Evolutionary conservation across 2,888 invertebrate genomes (phyloP), one percentile per base, ranked within the genome.

Genomic region (Trissolcus brochymenae): DNA sequence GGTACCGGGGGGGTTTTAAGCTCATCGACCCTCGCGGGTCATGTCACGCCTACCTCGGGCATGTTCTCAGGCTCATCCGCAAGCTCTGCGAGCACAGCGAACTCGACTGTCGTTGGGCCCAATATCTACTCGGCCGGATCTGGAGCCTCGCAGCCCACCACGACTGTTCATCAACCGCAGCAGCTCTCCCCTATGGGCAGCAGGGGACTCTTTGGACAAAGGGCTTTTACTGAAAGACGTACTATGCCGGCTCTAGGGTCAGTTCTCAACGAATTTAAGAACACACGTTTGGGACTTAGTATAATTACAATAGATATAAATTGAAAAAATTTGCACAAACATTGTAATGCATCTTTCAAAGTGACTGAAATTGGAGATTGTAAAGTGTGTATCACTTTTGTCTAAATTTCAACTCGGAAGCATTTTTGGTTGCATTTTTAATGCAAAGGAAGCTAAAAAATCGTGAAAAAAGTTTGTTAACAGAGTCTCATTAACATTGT

Each of bases 141-240:
- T 21, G 90, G 90, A 80, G 88, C 89, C 71, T 87, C 89, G 82
- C 91, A 90, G 85, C 90, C 90, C 84, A 6, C 51, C 19, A 11
- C 51, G 19, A 17, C 51, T 19, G 51, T 56, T 4, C 41, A 56
- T 19, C 56, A 41, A 25, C 91, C 90, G 80, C 91, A 91, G 82
- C 91, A 91, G 87, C 87, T 91, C 81, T 91, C 92, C 84, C 91
- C 91, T 84, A 92, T 91, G 90, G 91, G 92, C 81, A 91, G 90
- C 89, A 88, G 92, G 89, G 89, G 90, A 89, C 92, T 96, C 80
- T 95, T 95, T 88, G 95, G 94, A 80, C 95, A 95, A 90, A 92
- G 95, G 87, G 92, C 94, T 80, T 95, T 95, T 88, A 93, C 94
- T 60, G 91, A 95, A 86, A 93, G 95, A 90, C 93, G 93, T 85